Conservation (phyloP, 2,113 vertebrate species). For the Actenoides hombroni region DNA sequence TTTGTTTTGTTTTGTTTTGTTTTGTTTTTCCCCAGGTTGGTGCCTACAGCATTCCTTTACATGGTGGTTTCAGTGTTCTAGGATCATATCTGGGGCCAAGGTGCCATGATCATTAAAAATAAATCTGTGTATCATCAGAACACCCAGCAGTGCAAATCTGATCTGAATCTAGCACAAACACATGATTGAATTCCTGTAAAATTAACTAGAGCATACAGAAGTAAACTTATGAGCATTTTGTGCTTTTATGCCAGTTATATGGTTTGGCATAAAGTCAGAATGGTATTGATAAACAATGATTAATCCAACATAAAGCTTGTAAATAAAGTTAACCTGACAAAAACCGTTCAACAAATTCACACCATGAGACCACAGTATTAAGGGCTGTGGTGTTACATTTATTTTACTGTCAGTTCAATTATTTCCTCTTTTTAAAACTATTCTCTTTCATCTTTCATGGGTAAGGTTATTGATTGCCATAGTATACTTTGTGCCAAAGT, state of each 20-base stretch:
- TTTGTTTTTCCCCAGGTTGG: not conserved
- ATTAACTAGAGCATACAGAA: not conserved
- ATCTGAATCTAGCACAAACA: not conserved
- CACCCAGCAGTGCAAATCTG: not conserved
- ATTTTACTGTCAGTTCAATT: not conserved
- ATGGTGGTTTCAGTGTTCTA: not conserved
- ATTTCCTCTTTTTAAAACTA: not conserved
- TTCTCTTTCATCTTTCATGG: not conserved
- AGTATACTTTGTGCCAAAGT: not conserved
- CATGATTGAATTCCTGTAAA: not conserved
- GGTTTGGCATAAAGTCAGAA: not conserved
- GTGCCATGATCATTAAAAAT: not conserved
- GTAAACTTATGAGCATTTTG: not conserved
- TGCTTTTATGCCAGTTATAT: not conserved
- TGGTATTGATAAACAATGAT: not conserved
- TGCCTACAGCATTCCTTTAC: not conserved
- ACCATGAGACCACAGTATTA: not conserved
- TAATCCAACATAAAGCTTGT: not conserved
- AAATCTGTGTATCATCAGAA: not conserved
- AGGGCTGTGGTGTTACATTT: not conserved
- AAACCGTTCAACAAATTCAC: not conserved
- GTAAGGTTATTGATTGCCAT: not conserved
- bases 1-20: too few relatives aligned
- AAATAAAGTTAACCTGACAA: not conserved
- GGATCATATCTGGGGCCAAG: not conserved